Evolutionary conservation across 2,113 vertebrate species (phyloP), one percentile per base, ranked within the genome.

Genomic region (Pterocles orientalis): DNA sequence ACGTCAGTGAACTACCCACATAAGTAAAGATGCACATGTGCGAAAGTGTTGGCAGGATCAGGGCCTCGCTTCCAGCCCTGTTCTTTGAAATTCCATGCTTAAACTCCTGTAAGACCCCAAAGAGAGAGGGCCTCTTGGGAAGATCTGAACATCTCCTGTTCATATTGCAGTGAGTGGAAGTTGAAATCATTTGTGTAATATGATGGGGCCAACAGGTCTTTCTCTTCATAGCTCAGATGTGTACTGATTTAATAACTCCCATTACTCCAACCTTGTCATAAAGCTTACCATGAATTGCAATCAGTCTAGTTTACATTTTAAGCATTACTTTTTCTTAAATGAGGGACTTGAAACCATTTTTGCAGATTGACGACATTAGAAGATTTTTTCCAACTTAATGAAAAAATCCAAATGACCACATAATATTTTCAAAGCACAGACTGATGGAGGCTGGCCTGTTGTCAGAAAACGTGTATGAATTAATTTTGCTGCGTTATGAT

Each of bases 391-490:
- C 93, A 71, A 33, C 47, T 95, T 92, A 95, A 65, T 80, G 82
- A 95, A 87, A 91, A 94, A 96, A 94, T 94, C 78, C 60, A 82
- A 86, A 95, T n/a, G 86, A 78, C 54, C 36, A 5, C 10, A 1
- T 90, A 76, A 28, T 60, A 64, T 92, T 95, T 68, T 51, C 91
- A 88, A 58, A 93, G 70, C 81, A 70, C 85, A 71, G 90, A 77
- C 82, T 84, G 96, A 69, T 79, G 94, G 88, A 88, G 64, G 39
- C 85, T 76, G 45, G 85, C 66, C 86, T 92, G 43, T 93, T 86
- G 92, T 97, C 95, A 94, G 71, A 97, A 97, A 97, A 94, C 82
- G 51, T 12, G 53, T 39, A 82, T 80, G 88, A 95, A 97, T 97
- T 97, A 92, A 88, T 79, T 96, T 96, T 94, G 78, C 57, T 77